phyloP scores from a whole-genome alignment of 2,797 vertebrate species.

The Platalea minor region DNA sequence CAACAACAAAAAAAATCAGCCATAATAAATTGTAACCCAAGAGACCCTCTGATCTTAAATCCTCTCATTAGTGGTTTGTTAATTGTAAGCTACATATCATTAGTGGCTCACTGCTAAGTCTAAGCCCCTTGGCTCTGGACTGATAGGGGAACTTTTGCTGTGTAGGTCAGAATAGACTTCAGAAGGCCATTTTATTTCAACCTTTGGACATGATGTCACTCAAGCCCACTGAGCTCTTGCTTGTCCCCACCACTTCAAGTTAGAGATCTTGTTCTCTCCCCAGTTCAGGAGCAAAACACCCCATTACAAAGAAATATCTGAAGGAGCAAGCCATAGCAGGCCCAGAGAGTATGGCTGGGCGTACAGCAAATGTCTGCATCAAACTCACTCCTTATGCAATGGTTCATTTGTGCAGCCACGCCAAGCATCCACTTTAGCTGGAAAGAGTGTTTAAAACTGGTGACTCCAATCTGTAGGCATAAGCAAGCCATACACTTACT shows the following conservation, averaged over 20 bases:
- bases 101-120: background rate
- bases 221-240: background rate
- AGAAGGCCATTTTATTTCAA: background rate
- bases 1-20: background rate
- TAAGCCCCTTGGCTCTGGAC: background rate
- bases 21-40: background rate
- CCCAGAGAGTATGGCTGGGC: no score
- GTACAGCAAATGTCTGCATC: background rate
- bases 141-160: background rate
- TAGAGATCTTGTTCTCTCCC: background rate
- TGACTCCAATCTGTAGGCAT: background rate
- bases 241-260: background rate
- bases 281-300: background rate
- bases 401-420: background rate
- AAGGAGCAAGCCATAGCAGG: fast-evolving
- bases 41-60: background rate
- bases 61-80: background rate
- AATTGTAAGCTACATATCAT: background rate
- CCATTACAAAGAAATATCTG: background rate
- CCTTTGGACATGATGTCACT: background rate
- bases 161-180: background rate
- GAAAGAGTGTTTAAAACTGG: background rate
- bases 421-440: background rate
- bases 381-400: background rate
- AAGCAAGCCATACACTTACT: background rate